phyloP scores from a whole-genome alignment of 1,140 invertebrate species.

The Caenorhabditis tropicalis region DNA sequence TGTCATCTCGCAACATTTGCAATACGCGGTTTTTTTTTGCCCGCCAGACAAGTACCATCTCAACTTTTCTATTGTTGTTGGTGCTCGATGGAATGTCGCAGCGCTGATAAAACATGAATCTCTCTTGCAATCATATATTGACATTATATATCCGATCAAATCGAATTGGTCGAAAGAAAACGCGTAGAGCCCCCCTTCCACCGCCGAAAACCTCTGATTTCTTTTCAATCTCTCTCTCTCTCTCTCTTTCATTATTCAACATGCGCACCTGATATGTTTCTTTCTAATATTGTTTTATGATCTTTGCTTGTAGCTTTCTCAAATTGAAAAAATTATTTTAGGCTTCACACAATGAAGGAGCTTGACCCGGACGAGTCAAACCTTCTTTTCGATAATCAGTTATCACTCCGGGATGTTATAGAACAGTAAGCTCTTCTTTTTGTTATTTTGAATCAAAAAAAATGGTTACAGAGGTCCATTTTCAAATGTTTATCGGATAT shows the following conservation, averaged over 20 bases:
- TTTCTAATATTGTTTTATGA: not conserved
- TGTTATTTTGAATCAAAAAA: not conserved
- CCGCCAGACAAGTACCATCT: not conserved
- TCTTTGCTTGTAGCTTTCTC: not conserved
- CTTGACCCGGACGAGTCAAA: slow-evolving; percentile 42
- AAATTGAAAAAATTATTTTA: not conserved
- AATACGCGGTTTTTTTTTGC: not conserved
- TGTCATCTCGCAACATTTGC: not conserved
- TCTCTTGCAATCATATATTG: slow-evolving; percentile 41
- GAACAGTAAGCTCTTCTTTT: not conserved
- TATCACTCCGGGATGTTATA: slow-evolving; percentile 29
- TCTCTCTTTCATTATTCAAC: slow-evolving; percentile 29
- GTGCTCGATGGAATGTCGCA: slow-evolving; percentile 9
- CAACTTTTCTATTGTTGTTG: not conserved
- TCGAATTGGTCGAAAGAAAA: slow-evolving; percentile 30
- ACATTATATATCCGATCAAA: slow-evolving; percentile 43
- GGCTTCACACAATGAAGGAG: slow-evolving; percentile 16
- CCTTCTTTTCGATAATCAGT: slow-evolving; percentile 20
- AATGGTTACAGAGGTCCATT: not conserved
- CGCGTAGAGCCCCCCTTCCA: not conserved
- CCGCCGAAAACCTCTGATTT: slow-evolving; percentile 4
- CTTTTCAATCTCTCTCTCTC: slow-evolving; percentile 23
- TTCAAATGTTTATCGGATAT: slow-evolving; percentile 26
- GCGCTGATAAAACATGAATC: slow-evolving; percentile 37
- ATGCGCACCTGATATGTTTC: slow-evolving; percentile 7